phyloP scores from a whole-genome alignment of 2,888 invertebrate genomes.

The Dione vanillae region DNA sequence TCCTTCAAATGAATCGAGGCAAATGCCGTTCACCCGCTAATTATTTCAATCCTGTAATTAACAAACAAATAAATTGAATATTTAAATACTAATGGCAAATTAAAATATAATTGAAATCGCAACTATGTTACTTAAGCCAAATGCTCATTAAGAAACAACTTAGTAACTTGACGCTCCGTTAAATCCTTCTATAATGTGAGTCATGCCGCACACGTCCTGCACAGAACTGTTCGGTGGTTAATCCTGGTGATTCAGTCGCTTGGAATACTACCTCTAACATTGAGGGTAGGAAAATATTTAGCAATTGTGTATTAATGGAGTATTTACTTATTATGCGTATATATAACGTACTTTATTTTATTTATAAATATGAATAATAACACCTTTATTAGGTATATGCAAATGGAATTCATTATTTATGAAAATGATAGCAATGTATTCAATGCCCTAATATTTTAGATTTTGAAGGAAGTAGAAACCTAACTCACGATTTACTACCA shows the following conservation, averaged over 20 bases:
- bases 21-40: background rate
- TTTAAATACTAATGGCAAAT: background rate
- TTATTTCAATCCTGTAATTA: background rate
- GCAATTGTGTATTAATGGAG: background rate
- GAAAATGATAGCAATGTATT: too few species aligned
- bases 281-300: conserved; percentile 4
- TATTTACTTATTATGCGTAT: background rate
- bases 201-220: background rate
- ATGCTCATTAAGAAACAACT: conserved; percentile 1
- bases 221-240: background rate
- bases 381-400: too few species aligned
- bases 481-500: too few species aligned
- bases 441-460: too few species aligned
- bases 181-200: conserved; percentile 5
- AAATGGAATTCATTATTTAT: too few species aligned
- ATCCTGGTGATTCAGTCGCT: conserved; percentile 2
- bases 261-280: background rate
- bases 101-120: background rate
- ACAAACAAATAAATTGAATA: background rate
- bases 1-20: too few species aligned
- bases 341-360: background rate
- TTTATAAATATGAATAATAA: background rate
- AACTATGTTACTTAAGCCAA: background rate
- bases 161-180: conserved; percentile 4
- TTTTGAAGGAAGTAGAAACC: too few species aligned